A percentile compares a stretch with the other conserved stretches of the same genome.
Evolutionary conservation across 2,888 invertebrate genomes (phyloP).

Genomic region (Epistrophe grossulariae): DNA sequence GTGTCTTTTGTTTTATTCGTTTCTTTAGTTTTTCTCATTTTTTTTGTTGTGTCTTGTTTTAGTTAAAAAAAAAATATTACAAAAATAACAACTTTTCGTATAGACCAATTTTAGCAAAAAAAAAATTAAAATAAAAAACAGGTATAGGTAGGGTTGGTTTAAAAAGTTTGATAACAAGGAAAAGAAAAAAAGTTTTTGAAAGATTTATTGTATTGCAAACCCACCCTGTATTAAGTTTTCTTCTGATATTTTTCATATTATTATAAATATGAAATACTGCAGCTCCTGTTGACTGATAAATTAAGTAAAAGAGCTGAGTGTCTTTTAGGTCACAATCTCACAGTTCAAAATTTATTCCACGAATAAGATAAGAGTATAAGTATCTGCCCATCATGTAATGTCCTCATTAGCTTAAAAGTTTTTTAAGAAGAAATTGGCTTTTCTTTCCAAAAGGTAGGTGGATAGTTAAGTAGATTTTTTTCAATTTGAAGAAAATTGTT

Average conservation of each 20-base stretch:
- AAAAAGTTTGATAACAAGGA: conserved; percentile 29
- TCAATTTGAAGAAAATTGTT: no score
- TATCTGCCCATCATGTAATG: not conserved
- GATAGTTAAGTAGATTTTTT: no score
- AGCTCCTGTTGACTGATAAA: conserved; percentile 10
- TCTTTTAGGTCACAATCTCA: conserved; percentile 4
- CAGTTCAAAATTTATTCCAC: not conserved
- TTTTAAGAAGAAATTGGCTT: not conserved
- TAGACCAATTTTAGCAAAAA: conserved; percentile 51
- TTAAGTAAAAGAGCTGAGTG: conserved; percentile 1
- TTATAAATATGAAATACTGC: conserved; percentile 26
- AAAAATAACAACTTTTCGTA: conserved; percentile 40
- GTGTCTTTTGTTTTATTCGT: conserved; percentile 38
- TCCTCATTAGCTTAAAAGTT: not conserved
- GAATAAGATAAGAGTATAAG: not conserved
- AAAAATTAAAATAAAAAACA: conserved; percentile 57
- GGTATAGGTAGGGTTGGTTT: conserved; percentile 39
- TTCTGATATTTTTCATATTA: conserved; percentile 19
- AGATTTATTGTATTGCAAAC: conserved; percentile 65
- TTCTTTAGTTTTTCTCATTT: not conserved
- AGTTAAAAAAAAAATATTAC: conserved; percentile 28
- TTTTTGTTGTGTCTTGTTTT: conserved; percentile 5
- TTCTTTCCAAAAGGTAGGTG: not conserved
- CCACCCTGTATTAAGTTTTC: conserved; percentile 44
- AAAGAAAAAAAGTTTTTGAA: conserved; percentile 48